Evolutionary conservation across 2,113 vertebrate species (phyloP), one percentile per base, ranked within the genome.

Genomic region (Seriola aureovittata): DNA sequence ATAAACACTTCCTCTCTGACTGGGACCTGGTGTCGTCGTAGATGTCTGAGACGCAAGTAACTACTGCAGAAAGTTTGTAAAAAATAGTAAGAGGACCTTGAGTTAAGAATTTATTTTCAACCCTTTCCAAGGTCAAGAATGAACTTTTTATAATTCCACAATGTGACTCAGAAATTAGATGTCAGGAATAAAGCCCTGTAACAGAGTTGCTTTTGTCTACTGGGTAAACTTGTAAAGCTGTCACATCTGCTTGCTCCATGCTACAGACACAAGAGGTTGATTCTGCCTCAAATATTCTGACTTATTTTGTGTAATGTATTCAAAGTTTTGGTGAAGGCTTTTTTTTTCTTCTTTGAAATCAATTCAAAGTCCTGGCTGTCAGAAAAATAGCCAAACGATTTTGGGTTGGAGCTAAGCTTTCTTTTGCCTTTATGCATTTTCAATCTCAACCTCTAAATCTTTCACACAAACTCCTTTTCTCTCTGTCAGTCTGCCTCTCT

Each of bases 361-460:
- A 80, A 76, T 91, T 84, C 71, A 71, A 85, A 78, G 59, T 80
- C 75, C 3, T 78, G 25, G 52, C 74, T 70, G 83, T 81, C 75
- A 71, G 62, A 75, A 65, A 82, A 84, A 52, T 80, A 70, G 72
- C 75, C 85, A 88, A 80, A 75, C 8, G 63, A 67, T 85, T 88
- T 70, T 80, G 75, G 71, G 48, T 80, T 71, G 79, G 64, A 84
- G 70, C 84, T 88, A 72, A 87, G 80, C 80, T 74, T 87, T 68
- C 75, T 84, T 82, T 82, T 89, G 71, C 78, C 60, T 83, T 76
- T 63, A 46, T 90, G 85, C 81, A 82, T 92, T 89, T 85, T 92
- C 70, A 85, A 57, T 90, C 81, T 85, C 82, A 84, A 65, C 83
- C 82, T 78, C 78, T 89, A 86, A 89, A 91, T 87, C 86, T 84